Conservation (phyloP, 2,888 invertebrate genomes). For the Odontocolon sp. region DNA sequence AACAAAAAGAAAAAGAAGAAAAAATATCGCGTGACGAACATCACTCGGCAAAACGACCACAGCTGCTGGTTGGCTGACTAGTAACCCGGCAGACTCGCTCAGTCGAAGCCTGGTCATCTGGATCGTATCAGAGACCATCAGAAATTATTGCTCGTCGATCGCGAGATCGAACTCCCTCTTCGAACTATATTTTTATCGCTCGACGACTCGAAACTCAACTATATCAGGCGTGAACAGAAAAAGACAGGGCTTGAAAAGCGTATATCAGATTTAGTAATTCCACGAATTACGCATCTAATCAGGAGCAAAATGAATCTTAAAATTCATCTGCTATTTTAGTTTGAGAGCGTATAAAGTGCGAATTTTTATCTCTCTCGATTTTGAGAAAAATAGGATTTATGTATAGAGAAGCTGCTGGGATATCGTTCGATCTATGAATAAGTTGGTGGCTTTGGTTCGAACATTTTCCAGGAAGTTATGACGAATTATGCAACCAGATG, state of each 20-base stretch:
- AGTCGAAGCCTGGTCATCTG: conserved; percentile 1
- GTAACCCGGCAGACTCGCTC: no score
- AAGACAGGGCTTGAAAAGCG: background rate
- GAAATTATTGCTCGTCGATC: background rate
- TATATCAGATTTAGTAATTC: background rate
- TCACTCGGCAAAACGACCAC: conserved; percentile 11
- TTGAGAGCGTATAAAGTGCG: background rate
- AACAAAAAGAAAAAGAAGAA: background rate
- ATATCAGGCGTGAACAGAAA: background rate
- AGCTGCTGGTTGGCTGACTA: conserved; percentile 5
- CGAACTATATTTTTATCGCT: background rate
- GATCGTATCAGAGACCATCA: background rate
- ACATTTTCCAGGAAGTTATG: background rate
- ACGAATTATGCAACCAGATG: background rate
- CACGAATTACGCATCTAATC: no score
- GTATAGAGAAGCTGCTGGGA: background rate
- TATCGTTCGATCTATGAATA: background rate
- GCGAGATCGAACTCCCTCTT: background rate
- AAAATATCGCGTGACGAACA: conserved; percentile 57
- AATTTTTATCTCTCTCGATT: background rate
- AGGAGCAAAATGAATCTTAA: no score
- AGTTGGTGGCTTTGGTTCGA: background rate
- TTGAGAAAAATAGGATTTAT: no score
- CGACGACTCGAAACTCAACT: background rate
- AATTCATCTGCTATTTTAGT: no score